Evolutionary conservation across 1,140 invertebrate genomes (phyloP), one percentile per base, ranked within the genome.

Genomic region (Diabrotica virgifera): DNA sequence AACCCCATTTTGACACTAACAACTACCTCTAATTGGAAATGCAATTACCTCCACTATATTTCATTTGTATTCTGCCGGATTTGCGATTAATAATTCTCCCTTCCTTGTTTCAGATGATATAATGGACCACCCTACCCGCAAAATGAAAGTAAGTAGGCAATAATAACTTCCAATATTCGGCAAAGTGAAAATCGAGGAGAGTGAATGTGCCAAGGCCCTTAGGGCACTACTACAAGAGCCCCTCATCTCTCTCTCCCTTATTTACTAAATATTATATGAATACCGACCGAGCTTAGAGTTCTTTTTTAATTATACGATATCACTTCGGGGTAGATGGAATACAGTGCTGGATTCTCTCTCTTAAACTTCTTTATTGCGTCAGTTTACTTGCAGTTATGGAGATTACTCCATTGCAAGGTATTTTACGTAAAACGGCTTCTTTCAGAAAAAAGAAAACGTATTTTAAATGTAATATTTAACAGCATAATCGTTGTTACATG

Each of bases 261-360:
- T 63, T 63, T 57, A 36, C 54, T 63, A 63, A 63, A 63, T 63
- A 57, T 63, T 63, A 57, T 63, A 63, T 63, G 62, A 63, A 63
- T 63, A 57, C 62, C 54, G 60, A 63, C 52, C 52, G 36, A 40
- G 40, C 62, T 63, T 56, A 56, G n/a, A 57, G 62, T 57, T 55
- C 62, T 63, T 63, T 63, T 63, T 63, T 63, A 63, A 63, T 63
- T 63, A 63, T 63, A 55, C 53, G 24, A 53, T 63, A 56, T 63
- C 54, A 55, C 36, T 52, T 24, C 24, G 24, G 24, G 24, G 24
- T 24, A 24, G 24, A 24, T 24, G 24, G 24, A 24, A 24, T 24
- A 24, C 24, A 24, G 24, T 24, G 24, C 24, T 24, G 24, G 24
- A 24, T 24, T 24, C 24, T 24, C 24, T 24, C 24, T 24, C 24